Evolutionary conservation across 2,888 invertebrate species (phyloP).

Genomic region (Gerosis bhagava): DNA sequence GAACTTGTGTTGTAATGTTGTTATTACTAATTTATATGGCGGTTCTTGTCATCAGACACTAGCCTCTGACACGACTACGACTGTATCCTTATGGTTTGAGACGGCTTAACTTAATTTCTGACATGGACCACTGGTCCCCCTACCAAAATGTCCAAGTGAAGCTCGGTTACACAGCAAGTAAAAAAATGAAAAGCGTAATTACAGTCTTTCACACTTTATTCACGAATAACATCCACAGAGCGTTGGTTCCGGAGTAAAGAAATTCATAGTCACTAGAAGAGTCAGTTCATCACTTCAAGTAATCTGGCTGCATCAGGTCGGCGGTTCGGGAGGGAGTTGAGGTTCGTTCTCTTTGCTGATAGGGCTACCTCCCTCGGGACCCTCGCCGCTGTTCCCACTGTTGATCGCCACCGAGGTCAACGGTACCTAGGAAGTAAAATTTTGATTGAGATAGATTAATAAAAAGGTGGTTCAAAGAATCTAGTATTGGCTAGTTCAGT

Average conservation of each 20-base stretch:
- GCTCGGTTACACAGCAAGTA: neutral
- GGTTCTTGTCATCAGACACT: no score
- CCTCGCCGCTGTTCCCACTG: constrained; percentile 63
- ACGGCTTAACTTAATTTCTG: no score
- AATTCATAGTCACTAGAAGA: constrained; percentile 17
- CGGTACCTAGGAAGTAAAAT: constrained; percentile 56
- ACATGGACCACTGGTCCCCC: no score
- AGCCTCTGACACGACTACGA: no score
- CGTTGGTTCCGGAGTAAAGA: constrained; percentile 5
- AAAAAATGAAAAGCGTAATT: neutral
- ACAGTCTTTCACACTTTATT: constrained; percentile 14
- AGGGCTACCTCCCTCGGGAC: constrained; percentile 59
- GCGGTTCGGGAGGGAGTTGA: constrained; percentile 47
- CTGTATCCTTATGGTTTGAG: no score
- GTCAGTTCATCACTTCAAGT: constrained; percentile 14
- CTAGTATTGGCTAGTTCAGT: no score
- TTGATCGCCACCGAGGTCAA: constrained; percentile 67
- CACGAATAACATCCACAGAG: neutral
- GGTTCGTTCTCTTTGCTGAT: constrained; percentile 52
- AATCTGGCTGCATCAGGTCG: constrained; percentile 52
- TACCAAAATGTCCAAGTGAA: no score
- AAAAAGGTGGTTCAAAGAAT: no score
- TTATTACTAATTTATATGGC: no score
- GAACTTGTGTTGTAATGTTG: no score
- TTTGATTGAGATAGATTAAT: no score